Evolutionary conservation across 2,888 invertebrate species (phyloP), one percentile per base, ranked within the genome.

Genomic region (Mimas tiliae): DNA sequence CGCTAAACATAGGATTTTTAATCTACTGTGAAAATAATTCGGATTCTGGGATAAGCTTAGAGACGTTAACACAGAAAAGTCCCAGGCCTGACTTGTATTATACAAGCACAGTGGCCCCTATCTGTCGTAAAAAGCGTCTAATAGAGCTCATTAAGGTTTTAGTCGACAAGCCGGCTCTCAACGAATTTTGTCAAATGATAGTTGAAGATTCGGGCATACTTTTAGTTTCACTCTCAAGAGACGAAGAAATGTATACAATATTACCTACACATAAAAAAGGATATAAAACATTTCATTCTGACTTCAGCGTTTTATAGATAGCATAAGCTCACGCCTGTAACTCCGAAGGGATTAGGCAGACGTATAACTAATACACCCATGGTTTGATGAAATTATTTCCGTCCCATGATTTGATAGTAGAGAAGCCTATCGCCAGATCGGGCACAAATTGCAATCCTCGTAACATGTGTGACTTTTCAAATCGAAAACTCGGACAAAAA

Each of bases 1-100:
- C 19, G 9, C n/a, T 55, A 38, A 55, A 38, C 16, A 16, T 58
- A 42, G 12, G 42, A 3, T 42, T 42, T 55, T 19, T 50, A 19
- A 50, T 50, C 50, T 9, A 19, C 50, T 50, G 50, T 50, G 50
- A 50, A 50, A 50, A 50, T 9, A 50, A 50, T 50, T 19, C 19
- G 19, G 50, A 19, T 50, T 19, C 19, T 50, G 19, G 19, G 50
- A 19, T 50, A 50, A 50, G 50, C 11, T 16, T 9, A 19, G 50
- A 16, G 50, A 50, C 11, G 9, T 50, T 50, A 19, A 19, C 19
- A 16, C 14, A n/a, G 9, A 7, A 8, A 42, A 45, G 45, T 50
- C 50, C 19, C 48, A n/a, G 16, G 48, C n/a, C 50, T 50, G 50
- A 19, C 9, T 50, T 19, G 50, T 19, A 50, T 50, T 50, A 50